These are phyloP conservation scores for Crotalus helleri DNA, from an alignment of 2,113 vertebrate species.

Conservation along the genomic window DNA sequence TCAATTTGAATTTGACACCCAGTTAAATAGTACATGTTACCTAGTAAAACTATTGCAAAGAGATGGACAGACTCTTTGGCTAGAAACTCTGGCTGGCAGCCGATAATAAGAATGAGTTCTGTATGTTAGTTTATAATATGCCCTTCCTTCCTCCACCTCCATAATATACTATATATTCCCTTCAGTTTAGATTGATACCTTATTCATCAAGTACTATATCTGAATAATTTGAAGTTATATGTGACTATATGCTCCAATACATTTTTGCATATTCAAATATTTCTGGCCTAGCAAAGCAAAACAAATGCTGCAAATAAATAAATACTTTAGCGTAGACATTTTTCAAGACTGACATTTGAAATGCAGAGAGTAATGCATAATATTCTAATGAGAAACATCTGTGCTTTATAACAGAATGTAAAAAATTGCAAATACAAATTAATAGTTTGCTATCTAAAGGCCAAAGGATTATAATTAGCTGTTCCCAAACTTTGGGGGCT, in stretches of 20 bases:
- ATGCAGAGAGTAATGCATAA: neutral
- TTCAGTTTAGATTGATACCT: slow-evolving; percentile 13
- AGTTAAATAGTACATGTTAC: neutral
- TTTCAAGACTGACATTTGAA: neutral
- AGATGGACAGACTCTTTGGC: neutral
- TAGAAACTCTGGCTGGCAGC: slow-evolving; percentile 5
- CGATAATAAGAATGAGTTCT: neutral
- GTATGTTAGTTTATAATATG: neutral
- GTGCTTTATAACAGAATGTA: neutral
- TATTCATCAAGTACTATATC: slow-evolving; percentile 14
- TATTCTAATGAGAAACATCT: neutral
- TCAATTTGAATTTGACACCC: neutral
- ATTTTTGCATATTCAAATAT: slow-evolving; percentile 3
- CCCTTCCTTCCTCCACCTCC: neutral
- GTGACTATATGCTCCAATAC: neutral
- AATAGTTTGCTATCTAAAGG: neutral
- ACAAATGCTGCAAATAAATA: neutral
- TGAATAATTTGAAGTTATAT: slow-evolving; percentile 11
- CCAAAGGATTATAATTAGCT: neutral
- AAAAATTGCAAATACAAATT: neutral
- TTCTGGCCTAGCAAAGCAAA: slow-evolving; percentile 21
- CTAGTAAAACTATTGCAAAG: neutral
- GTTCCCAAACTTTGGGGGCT: neutral
- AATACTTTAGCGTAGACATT: neutral
- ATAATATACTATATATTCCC: neutral